These are phyloP conservation scores for Solenopsis invicta DNA, from an alignment of 1,140 invertebrate species.

Conservation along the genomic window DNA sequence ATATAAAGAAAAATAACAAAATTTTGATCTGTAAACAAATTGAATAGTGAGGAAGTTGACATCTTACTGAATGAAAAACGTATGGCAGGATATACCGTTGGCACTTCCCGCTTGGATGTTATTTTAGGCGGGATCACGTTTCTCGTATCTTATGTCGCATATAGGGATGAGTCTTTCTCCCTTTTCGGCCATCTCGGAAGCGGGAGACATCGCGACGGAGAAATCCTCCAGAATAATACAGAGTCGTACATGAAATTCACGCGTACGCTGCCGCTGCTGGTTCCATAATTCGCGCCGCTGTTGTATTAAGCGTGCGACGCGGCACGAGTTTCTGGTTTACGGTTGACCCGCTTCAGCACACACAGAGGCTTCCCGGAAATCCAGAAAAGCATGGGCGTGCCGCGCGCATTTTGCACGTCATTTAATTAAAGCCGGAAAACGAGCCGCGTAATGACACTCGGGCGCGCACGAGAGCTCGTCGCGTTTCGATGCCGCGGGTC, in stretches of 20 bases:
- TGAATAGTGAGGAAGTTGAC: neutral
- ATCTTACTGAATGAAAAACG: neutral
- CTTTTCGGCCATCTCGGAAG: neutral
- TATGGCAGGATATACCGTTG: neutral
- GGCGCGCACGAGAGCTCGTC: conserved; percentile 39
- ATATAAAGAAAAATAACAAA: neutral
- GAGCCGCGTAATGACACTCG: conserved; percentile 74
- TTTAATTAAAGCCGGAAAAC: conserved; percentile 76
- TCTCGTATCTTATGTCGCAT: neutral
- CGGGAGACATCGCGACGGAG: neutral
- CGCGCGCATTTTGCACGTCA: conserved; percentile 63
- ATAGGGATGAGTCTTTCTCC: neutral
- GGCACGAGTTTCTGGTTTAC: conserved; percentile 57
- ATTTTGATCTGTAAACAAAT: neutral
- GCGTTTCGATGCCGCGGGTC: conserved; percentile 54
- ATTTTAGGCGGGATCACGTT: neutral
- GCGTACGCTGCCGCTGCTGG: neutral
- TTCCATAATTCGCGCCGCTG: conserved; percentile 31
- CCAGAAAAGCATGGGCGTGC: conserved; percentile 40
- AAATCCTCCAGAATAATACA: neutral
- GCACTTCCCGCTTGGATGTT: neutral
- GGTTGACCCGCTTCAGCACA: conserved; percentile 39
- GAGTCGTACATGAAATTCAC: conserved; percentile 17
- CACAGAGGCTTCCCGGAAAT: conserved; percentile 19
- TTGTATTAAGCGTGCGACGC: neutral